A percentile compares a stretch with the other conserved stretches of the same genome.
These are phyloP conservation scores for Polyommatus icarus DNA, from an alignment of 2,888 invertebrate genomes.

Conservation along the genomic window DNA sequence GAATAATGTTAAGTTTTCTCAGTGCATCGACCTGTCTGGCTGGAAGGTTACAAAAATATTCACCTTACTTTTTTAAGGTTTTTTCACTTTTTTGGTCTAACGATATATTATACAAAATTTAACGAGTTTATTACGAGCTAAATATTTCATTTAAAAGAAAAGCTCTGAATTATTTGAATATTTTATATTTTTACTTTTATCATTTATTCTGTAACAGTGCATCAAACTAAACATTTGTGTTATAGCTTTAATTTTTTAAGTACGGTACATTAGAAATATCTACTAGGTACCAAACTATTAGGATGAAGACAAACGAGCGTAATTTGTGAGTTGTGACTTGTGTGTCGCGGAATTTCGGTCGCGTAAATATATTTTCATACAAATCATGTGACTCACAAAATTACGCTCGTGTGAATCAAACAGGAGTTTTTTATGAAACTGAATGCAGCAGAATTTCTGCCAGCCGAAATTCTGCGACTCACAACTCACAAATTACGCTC, in stretches of 20 bases:
- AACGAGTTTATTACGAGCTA: neutral
- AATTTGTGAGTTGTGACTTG: too few relatives aligned
- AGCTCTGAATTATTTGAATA: neutral
- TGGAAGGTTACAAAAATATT: neutral
- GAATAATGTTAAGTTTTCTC: neutral
- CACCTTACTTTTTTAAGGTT: neutral
- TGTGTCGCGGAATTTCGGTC: too few relatives aligned
- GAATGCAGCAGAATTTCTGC: too few relatives aligned
- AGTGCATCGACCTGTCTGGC: constrained; percentile 26
- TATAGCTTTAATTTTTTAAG: neutral
- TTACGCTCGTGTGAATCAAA: too few relatives aligned
- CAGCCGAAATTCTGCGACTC: too few relatives aligned
- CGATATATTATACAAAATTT: neutral
- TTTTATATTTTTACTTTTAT: neutral
- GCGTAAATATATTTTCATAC: too few relatives aligned
- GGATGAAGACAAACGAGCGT: too few relatives aligned
- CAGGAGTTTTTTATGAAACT: too few relatives aligned
- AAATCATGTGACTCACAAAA: too few relatives aligned
- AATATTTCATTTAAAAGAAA: constrained; percentile 13
- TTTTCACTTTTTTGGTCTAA: neutral
- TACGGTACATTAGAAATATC: neutral
- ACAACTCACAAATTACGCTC: too few relatives aligned
- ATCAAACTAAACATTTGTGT: neutral
- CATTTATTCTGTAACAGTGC: neutral
- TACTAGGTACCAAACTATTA: too few relatives aligned